Conservation (phyloP, 2,888 invertebrate species). For the Ischnus inquisitorius region DNA sequence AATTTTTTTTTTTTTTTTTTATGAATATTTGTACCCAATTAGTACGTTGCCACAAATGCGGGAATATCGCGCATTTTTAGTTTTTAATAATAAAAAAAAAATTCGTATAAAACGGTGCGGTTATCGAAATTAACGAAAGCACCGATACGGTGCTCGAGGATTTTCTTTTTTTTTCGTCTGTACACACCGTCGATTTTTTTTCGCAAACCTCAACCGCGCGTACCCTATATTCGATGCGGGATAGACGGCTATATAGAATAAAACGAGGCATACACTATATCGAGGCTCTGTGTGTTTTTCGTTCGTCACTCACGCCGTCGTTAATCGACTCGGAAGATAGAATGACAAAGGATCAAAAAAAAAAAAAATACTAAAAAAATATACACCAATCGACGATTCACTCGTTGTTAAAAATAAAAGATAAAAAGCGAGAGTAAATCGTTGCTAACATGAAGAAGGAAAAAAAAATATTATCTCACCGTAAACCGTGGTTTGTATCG, state of each 20-base stretch:
- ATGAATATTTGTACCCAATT: not conserved
- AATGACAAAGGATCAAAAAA: conserved; percentile 24
- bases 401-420: conserved; percentile 2
- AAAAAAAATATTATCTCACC: not conserved
- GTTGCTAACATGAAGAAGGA: not conserved
- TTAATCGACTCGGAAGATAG: conserved; percentile 52
- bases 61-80: not conserved
- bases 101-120: conserved; percentile 38
- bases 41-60: not conserved
- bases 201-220: conserved; percentile 4
- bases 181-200: conserved; percentile 10
- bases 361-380: conserved; percentile 12
- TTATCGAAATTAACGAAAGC: conserved; percentile 50
- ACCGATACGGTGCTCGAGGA: not conserved
- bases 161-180: conserved; percentile 19
- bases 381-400: conserved; percentile 4
- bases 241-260: not conserved
- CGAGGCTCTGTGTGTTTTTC: conserved; percentile 20
- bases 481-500: not conserved
- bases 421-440: not conserved
- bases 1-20: not conserved
- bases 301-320: conserved; percentile 35
- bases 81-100: not conserved
- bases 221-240: not conserved
- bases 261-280: conserved; percentile 16